Percentiles rank a stretch among this genome's conserved stretches.
These are phyloP conservation scores for Fragum sueziense DNA, from an alignment of 2,888 invertebrate genomes.

Conservation along the genomic window DNA sequence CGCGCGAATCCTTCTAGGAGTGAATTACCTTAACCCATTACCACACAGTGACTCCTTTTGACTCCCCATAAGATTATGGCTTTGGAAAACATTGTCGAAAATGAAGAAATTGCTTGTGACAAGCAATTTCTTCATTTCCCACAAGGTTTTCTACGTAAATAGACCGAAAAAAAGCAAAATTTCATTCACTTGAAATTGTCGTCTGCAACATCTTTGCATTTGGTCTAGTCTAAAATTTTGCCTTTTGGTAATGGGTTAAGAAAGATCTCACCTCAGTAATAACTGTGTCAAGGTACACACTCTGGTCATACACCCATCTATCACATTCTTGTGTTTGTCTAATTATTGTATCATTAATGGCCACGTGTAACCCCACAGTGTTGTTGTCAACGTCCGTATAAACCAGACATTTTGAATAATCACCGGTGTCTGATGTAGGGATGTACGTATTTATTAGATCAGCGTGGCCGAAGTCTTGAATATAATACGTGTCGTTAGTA, in stretches of 20 bases:
- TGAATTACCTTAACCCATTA: no score
- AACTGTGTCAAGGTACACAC: conserved; percentile 36
- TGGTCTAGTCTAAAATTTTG: background rate
- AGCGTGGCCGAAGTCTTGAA: conserved; percentile 55
- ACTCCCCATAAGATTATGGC: no score
- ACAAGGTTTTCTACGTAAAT: no score
- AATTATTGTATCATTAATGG: background rate
- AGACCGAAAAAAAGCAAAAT: no score
- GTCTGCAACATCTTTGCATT: background rate
- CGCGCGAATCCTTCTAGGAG: no score
- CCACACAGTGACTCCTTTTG: no score
- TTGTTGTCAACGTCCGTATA: background rate
- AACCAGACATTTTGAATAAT: conserved; percentile 27
- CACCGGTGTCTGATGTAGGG: conserved; percentile 34
- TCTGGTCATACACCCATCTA: conserved; percentile 51
- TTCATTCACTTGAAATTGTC: background rate
- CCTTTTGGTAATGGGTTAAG: no score
- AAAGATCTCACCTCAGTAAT: conserved; percentile 37
- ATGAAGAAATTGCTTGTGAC: no score
- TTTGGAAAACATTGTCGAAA: no score
- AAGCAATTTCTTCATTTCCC: no score
- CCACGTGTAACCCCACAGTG: background rate
- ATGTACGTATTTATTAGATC: conserved; percentile 51
- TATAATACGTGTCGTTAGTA: conserved; percentile 64
- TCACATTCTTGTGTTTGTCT: conserved; percentile 15